Conservation (phyloP, 2,888 invertebrate species). For the Aspidapion aeneum region DNA sequence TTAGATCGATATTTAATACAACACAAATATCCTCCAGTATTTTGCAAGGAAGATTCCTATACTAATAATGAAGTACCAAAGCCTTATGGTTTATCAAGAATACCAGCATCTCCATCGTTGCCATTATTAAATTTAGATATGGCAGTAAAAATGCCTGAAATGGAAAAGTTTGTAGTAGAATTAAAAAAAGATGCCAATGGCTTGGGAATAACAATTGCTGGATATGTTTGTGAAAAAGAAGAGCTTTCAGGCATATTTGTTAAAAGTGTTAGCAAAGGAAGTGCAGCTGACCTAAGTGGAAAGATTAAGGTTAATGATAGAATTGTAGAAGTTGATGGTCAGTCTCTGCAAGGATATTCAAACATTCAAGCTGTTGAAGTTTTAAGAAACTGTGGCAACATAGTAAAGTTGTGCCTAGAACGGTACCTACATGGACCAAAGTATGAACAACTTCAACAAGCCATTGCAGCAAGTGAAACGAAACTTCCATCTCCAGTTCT, state of each 20-base stretch:
- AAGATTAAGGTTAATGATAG: conserved; percentile 95
- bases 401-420: conserved; percentile 85
- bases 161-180: conserved; percentile 91
- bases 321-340: conserved; percentile 96
- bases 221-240: conserved; percentile 97
- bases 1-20: conserved; percentile 82
- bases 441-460: conserved; percentile 83
- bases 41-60: conserved; percentile 44
- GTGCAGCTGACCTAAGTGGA: conserved; percentile 92
- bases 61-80: conserved; percentile 47
- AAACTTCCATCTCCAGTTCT: conserved; percentile 53
- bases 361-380: conserved; percentile 98
- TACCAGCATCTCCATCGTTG: conserved; percentile 48
- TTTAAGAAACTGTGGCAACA: conserved; percentile 87
- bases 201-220: conserved; percentile 92
- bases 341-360: conserved; percentile 89
- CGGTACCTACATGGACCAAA: conserved; percentile 88
- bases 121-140: conserved; percentile 50
- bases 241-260: conserved; percentile 98
- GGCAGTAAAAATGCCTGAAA: conserved; percentile 77
- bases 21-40: conserved; percentile 75
- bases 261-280: conserved; percentile 94
- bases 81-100: conserved; percentile 39
- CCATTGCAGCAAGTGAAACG: conserved; percentile 78
- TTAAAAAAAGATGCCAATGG: conserved; percentile 91